phyloP scores from a whole-genome alignment of 2,113 vertebrate genomes.

The Oreocharis arfaki region DNA sequence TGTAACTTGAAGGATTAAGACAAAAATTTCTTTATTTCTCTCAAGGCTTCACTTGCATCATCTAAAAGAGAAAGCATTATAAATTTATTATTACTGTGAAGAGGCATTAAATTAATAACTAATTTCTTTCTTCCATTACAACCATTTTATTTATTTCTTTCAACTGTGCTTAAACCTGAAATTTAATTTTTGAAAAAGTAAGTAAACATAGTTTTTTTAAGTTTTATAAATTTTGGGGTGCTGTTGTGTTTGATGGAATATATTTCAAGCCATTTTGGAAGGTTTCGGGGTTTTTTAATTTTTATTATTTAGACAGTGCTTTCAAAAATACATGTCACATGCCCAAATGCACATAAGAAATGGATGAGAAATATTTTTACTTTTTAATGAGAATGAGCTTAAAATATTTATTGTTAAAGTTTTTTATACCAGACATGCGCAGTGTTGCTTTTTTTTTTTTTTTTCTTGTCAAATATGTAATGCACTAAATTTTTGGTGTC shows the following conservation, averaged over 20 bases:
- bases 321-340: neutral
- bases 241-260: neutral
- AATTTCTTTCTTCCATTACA: neutral
- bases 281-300: fast-evolving
- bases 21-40: neutral
- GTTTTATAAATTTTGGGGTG: neutral
- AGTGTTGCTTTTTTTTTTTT: neutral
- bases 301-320: neutral
- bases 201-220: neutral
- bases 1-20: neutral
- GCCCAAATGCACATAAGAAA: neutral
- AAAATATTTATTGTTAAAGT: neutral
- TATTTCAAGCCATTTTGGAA: neutral
- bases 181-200: neutral
- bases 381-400: neutral
- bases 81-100: neutral
- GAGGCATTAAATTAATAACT: neutral
- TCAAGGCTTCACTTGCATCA: neutral
- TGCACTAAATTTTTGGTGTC: neutral
- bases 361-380: neutral
- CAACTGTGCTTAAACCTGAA: neutral
- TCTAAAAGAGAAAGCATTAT: neutral
- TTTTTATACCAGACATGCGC: neutral
- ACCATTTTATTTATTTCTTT: neutral
- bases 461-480: neutral